These are phyloP conservation scores for Paguma larvata DNA, from an alignment of 2,797 vertebrate species.

Conservation along the genomic window DNA sequence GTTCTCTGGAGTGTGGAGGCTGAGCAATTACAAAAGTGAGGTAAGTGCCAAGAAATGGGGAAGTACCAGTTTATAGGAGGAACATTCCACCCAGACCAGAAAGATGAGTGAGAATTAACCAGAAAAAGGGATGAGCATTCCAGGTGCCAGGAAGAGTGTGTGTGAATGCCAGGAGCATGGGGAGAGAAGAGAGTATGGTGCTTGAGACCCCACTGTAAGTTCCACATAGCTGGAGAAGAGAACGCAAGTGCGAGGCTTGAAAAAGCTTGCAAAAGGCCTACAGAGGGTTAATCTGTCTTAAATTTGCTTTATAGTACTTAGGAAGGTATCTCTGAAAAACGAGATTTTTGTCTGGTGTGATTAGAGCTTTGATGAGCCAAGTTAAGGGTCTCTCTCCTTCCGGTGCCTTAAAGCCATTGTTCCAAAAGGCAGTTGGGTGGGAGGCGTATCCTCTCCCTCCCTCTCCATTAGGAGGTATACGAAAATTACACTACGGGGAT, in stretches of 20 bases:
- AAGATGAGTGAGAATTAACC: neutral
- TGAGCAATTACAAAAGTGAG: neutral
- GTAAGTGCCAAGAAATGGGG: neutral
- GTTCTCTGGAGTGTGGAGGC: neutral
- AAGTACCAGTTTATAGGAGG: neutral
- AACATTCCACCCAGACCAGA: neutral
- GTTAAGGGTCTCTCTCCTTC: neutral
- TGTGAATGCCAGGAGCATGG: neutral
- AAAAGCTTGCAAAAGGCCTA: neutral
- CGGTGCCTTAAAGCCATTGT: neutral
- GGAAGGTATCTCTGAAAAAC: neutral
- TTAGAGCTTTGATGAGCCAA: neutral
- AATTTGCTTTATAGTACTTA: neutral
- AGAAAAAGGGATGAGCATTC: neutral
- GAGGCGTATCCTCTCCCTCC: neutral
- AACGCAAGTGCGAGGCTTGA: neutral
- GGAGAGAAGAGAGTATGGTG: neutral
- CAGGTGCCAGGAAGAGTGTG: neutral
- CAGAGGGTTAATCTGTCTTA: neutral
- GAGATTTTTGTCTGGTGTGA: neutral
- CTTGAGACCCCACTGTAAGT: neutral
- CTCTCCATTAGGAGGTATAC: neutral
- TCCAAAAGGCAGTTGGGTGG: neutral
- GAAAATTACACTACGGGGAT: neutral
- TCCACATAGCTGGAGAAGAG: neutral